Conservation (phyloP, 1,140 invertebrate species). For the Drosophila aff. region DNA sequence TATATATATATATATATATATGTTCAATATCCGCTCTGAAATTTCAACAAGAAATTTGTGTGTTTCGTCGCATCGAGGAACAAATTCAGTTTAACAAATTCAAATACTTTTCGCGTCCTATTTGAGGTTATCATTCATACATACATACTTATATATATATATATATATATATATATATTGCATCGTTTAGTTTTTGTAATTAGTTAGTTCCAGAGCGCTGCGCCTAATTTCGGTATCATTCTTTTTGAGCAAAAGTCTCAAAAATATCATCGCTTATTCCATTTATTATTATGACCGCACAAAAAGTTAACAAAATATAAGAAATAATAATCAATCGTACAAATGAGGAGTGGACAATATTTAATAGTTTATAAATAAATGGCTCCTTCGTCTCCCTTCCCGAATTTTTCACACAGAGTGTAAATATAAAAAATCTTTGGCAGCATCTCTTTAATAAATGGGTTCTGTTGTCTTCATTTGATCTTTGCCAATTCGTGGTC, state of each 20-base stretch:
- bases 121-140: slow-evolving; percentile 4
- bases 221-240: slow-evolving; percentile 22
- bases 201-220: slow-evolving; percentile 29
- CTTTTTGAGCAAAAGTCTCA: slow-evolving; percentile 63
- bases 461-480: slow-evolving; percentile 16
- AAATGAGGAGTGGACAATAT: slow-evolving; percentile 31
- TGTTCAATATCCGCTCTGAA: slow-evolving; percentile 35
- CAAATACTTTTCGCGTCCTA: slow-evolving; percentile 25
- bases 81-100: slow-evolving; percentile 62
- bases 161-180: slow-evolving; percentile 2
- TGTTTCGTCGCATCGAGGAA: slow-evolving; percentile 65
- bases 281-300: slow-evolving; percentile 39
- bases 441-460: slow-evolving; percentile 69
- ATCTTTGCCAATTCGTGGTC: slow-evolving; percentile 36
- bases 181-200: slow-evolving; percentile 36
- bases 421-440: slow-evolving; percentile 75
- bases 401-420: slow-evolving; percentile 43
- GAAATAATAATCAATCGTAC: slow-evolving; percentile 32
- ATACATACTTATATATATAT: slow-evolving; percentile 31
- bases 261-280: slow-evolving; percentile 38
- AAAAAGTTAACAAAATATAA: slow-evolving; percentile 51
- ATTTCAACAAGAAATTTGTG: slow-evolving; percentile 23
- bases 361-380: slow-evolving; percentile 40
- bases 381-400: slow-evolving; percentile 25
- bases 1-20: slow-evolving; percentile 17